Percentiles rank a stretch among this genome's conserved stretches.
These are phyloP conservation scores for Brotula barbata DNA, from an alignment of 2,797 vertebrate genomes.

Conservation along the genomic window DNA sequence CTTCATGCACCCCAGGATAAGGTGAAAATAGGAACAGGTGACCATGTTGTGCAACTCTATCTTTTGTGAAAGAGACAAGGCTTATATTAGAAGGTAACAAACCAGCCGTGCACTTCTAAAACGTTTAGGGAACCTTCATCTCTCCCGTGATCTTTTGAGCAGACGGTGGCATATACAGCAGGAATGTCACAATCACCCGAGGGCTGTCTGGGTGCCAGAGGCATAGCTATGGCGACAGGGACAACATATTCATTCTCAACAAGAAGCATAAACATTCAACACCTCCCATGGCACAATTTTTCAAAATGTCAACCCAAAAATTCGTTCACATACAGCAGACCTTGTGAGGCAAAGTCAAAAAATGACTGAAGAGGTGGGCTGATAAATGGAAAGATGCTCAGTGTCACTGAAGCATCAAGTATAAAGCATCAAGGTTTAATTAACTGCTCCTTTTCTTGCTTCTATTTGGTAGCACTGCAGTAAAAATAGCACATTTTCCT, in stretches of 20 bases:
- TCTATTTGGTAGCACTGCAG: too few relatives aligned
- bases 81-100: neutral
- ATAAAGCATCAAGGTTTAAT: too few relatives aligned
- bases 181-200: constrained; percentile 47
- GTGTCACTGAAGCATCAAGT: too few relatives aligned
- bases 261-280: constrained; percentile 39
- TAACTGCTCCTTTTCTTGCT: too few relatives aligned
- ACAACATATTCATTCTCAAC: constrained; percentile 52
- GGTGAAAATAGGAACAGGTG: neutral
- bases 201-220: constrained; percentile 43
- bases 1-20: constrained; percentile 14
- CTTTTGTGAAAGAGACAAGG: neutral
- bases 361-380: neutral
- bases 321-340: constrained; percentile 9
- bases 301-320: constrained; percentile 32
- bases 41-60: constrained; percentile 9
- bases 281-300: constrained; percentile 24
- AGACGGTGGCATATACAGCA: constrained; percentile 47
- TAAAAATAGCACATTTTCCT: too few relatives aligned
- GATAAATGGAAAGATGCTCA: too few relatives aligned
- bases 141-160: constrained; percentile 49
- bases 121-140: constrained; percentile 39
- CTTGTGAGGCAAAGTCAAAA: neutral
- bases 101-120: constrained; percentile 24
- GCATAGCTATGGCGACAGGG: constrained; percentile 38